Evolutionary conservation across 1,140 invertebrate genomes (phyloP).

Genomic region (Heterodera schachtii): DNA sequence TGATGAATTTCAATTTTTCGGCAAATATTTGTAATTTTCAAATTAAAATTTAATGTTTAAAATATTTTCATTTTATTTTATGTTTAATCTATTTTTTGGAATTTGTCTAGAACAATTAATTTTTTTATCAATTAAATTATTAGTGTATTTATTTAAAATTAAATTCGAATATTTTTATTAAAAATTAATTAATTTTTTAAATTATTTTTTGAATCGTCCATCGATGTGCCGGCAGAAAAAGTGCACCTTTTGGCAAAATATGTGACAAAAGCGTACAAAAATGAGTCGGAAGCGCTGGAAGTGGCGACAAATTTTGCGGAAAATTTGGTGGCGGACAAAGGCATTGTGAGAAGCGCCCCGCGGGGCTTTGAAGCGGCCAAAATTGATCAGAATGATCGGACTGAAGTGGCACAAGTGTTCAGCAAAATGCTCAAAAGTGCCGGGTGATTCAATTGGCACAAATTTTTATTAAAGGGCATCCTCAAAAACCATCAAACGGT

Average conservation of each 20-base stretch:
- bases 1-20: too few species aligned
- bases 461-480: too few species aligned
- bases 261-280: not conserved
- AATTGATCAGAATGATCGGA: not conserved
- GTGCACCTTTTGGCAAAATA: not conserved
- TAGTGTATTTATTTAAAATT: too few species aligned
- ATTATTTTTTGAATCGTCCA: not conserved
- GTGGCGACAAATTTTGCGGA: not conserved
- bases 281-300: not conserved
- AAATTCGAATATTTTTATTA: too few species aligned
- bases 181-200: not conserved
- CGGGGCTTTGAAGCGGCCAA: not conserved
- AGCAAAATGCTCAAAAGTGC: not conserved
- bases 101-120: too few species aligned
- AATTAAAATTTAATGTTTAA: too few species aligned
- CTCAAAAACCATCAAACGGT: too few species aligned
- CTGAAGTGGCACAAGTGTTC: not conserved
- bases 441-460: not conserved
- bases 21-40: too few species aligned
- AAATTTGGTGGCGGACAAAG: not conserved
- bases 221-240: not conserved
- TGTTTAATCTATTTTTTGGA: too few species aligned
- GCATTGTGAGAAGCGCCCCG: not conserved
- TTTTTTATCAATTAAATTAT: too few species aligned
- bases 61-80: too few species aligned